Base-by-base conservation (phyloP, 1,140 invertebrate genomes). In the Melipona quadrifasciata region DNA sequence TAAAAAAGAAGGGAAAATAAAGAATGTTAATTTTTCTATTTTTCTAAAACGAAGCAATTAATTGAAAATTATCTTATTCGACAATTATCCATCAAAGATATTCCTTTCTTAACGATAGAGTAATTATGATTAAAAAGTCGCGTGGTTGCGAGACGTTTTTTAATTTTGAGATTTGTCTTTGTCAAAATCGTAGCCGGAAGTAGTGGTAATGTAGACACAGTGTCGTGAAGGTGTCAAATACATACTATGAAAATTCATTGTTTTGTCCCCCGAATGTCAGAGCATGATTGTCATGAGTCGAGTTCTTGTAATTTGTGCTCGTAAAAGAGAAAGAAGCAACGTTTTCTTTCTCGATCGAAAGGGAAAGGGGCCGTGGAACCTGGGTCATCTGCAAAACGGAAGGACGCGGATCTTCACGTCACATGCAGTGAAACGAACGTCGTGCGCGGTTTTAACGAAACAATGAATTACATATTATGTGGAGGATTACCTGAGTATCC, bases 191-290 rank as follows among this genome's bases (percentile, higher is more conserved):
- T 78, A 80, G 81, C 77, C 11, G 64, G 78, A 78, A 77, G 87
- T 89, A 90, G 86, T 90, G 73, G 73, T 83, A 92, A 89, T 79
- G 88, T 88, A 89, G 90, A 90, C 68, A 86, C 87, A 70, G 86
- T 86, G 87, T 85, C 85, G 86, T 85, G 76, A 86, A 77, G 87
- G 89, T 91, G 86, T 90, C 72, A 82, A 84, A 92, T 72, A 91
- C 89, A 88, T 93, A 92, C 57, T 91, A 91, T 93, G 92, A 79
- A 89, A 93, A 87, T 91, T 91, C 91, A 93, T 92, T 92, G 91
- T 93, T 92, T 93, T 90, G 84, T 86, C 34, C 47, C 68, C 68
- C 80, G 75, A 87, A 88, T 90, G 87, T 88, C 71, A 82, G 67
- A 84, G 89, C 89, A 90, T 90, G 89, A 90, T 84, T 90, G 81